Conservation (phyloP, 2,888 invertebrate species). For the Diogma glabrata region DNA sequence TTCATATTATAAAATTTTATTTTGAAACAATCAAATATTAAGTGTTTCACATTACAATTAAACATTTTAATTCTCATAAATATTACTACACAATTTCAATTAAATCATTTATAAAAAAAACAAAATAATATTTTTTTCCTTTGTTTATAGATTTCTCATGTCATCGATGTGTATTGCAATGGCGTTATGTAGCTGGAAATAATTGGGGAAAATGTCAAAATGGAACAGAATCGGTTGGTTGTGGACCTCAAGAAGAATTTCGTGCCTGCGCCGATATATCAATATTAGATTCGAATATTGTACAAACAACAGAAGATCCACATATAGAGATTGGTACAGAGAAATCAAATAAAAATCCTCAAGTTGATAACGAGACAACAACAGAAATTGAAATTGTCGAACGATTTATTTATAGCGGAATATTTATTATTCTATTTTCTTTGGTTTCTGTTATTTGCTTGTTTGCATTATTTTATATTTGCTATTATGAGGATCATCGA, state of each 20-base stretch:
- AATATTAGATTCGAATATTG: constrained; percentile 31
- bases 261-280: constrained; percentile 73
- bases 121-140: constrained; percentile 20
- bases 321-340: neutral
- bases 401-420: constrained; percentile 1
- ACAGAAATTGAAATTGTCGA: neutral
- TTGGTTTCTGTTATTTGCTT: constrained; percentile 2
- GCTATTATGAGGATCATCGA: constrained; percentile 7
- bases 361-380: neutral
- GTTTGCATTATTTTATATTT: constrained; percentile 2
- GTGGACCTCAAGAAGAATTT: constrained; percentile 82
- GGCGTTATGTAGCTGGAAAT: constrained; percentile 79
- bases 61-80: too few relatives aligned
- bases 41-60: too few relatives aligned
- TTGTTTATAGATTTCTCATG: constrained; percentile 54
- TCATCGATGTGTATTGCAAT: constrained; percentile 73
- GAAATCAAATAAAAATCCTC: neutral
- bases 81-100: too few relatives aligned
- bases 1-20: too few relatives aligned
- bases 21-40: too few relatives aligned
- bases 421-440: constrained; percentile 6
- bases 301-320: neutral
- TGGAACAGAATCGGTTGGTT: constrained; percentile 68
- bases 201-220: constrained; percentile 70
- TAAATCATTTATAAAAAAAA: too few relatives aligned